Evolutionary conservation across 2,888 invertebrate genomes (phyloP).

Genomic region (Phrixothrix hirtus): DNA sequence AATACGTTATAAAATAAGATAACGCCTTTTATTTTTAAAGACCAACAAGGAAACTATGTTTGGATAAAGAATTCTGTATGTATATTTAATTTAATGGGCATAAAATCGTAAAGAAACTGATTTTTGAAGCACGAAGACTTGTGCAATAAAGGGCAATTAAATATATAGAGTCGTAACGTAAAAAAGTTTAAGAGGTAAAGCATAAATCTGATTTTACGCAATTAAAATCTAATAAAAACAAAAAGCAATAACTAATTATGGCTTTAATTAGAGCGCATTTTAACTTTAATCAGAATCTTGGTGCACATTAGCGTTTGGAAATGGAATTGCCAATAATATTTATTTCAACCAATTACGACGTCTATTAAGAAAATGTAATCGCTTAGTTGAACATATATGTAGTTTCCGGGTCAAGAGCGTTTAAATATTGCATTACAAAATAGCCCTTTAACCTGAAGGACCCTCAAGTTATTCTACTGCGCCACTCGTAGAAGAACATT

Average conservation of each 20-base stretch:
- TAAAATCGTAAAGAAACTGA: no score
- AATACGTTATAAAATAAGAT: no score
- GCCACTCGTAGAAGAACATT: conserved; percentile 26
- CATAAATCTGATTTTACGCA: conserved; percentile 19
- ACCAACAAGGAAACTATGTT: no score
- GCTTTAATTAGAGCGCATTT: conserved; percentile 18
- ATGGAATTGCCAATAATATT: conserved; percentile 13
- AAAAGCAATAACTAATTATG: conserved; percentile 20
- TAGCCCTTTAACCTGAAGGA: conserved; percentile 21
- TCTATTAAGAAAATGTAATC: background rate
- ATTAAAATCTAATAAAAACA: conserved; percentile 25
- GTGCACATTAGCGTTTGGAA: conserved; percentile 7
- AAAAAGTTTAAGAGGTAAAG: conserved; percentile 7
- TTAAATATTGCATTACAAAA: conserved; percentile 22
- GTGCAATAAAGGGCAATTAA: no score
- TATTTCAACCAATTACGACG: conserved; percentile 5
- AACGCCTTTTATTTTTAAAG: no score
- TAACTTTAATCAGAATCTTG: conserved; percentile 6
- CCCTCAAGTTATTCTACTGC: conserved; percentile 15
- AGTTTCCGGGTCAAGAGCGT: conserved; percentile 19
- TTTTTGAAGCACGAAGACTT: no score
- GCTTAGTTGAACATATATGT: background rate
- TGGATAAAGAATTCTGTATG: no score
- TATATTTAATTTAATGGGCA: no score
- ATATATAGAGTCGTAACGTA: background rate